Evolutionary conservation across 2,797 vertebrate species (phyloP), one percentile per base, ranked within the genome.

Genomic region (Tragelaphus oryx): DNA sequence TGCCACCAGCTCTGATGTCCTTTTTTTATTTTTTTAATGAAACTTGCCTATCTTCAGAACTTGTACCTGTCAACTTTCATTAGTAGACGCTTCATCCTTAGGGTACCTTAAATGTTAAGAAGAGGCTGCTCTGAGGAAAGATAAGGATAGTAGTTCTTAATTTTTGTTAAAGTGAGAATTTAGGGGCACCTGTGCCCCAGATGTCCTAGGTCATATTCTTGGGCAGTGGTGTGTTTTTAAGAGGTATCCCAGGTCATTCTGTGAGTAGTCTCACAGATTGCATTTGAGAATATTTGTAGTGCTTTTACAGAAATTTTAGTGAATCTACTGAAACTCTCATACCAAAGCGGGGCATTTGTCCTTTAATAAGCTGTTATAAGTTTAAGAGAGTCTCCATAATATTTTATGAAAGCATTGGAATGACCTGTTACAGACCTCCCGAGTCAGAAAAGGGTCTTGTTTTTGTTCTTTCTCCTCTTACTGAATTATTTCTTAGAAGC

Each of bases 121-220:
- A 33, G 22, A 92, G 28, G 18, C 3, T 68, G 62, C 87, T 68
- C 84, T 76, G 41, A 91, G 55, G 83, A 92, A 68, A 41, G 26
- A 4, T 37, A 80, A 76, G 18, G 26, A 16, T 33, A 91, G 5
- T 76, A 57, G 2, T 52, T 86, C 16, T 59, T 79, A 79, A 55
- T 59, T 95, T 96, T 82, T 83, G 11, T 74, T 22, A 41, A 90
- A 54, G 46, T 65, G 30, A 84, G n/a, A 46, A 87, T 91, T 83
- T 91, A 14, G 3, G 46, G 9, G 13, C 11, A 30, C 8, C 41
- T 48, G 4, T 9, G 79, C 14, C 16, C 5, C 55, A 52, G 46
- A 62, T 87, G 89, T 85, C 82, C 12, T 52, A 92, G 62, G 59
- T 44, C 33, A n/a, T 55, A 52, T 93, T 95, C 24, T 95, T 89